Base-by-base conservation (phyloP, 2,113 vertebrate species). In the Melierax canorus region DNA sequence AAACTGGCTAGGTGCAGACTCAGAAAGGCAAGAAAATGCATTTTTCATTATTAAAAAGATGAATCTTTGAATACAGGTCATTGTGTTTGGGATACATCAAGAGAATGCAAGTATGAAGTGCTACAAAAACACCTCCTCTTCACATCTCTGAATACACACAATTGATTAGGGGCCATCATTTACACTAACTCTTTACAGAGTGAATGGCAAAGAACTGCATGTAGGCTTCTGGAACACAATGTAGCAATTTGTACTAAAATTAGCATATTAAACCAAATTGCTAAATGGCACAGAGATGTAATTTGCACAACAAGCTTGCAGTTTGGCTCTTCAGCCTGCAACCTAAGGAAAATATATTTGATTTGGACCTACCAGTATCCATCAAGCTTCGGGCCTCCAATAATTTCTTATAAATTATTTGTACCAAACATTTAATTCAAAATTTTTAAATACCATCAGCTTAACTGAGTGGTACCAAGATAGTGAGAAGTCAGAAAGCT, bases 171-270 rank as follows among this genome's bases (percentile, higher is more conserved):
- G 73, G 67, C 50, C 59, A 51, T 23, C 34, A 41, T 27, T 74
- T 38, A 43, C 18, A 30, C 10, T 6, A 45, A 24, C 8, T 62
- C 30, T 71, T 84, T 27, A 86, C 56, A 39, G 29, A 73, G 6
- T 19, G 14, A 88, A 96, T 10, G 48, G 39, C 23, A 74, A 77
- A 48, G 51, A 86, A 88, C 41, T 71, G 46, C 45, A 60, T 1
- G 77, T 90, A 73, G 88, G 93, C 82, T 93, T 93, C 56, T 24
- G 63, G 90, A 97, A 88, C 59, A 93, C 75, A 93, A 86, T 46
- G 63, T 39, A 74, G 72, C 90, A 77, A 94, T 69, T 53, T 73
- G 81, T 48, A 88, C 92, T 92, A 76, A 95, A 96, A 94, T 92
- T 60, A 92, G 90, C 36, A 88, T 34, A 87, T 75, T 67, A 73